Percentiles rank a stretch among this genome's conserved stretches.
phyloP scores from a whole-genome alignment of 2,888 invertebrate genomes.

The Nebria brevicollis region DNA sequence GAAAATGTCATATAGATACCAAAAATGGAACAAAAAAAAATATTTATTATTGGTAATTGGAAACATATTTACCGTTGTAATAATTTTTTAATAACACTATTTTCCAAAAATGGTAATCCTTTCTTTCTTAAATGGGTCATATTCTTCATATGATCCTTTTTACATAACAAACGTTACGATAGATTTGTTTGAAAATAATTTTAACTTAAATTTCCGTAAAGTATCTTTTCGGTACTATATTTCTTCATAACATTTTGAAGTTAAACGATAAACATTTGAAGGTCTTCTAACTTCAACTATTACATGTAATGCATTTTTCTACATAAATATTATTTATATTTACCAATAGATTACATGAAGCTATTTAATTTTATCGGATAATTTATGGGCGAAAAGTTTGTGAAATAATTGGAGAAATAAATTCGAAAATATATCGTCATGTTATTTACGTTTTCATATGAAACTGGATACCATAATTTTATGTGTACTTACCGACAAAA shows the following conservation, averaged over 20 bases:
- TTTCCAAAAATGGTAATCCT: no score
- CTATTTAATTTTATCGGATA: neutral
- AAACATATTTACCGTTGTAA: no score
- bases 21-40: neutral
- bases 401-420: conserved; percentile 1
- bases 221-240: neutral
- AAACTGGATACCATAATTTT: neutral
- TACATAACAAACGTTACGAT: neutral
- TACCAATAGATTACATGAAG: conserved; percentile 1
- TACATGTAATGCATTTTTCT: neutral
- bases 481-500: neutral
- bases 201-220: neutral
- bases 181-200: neutral
- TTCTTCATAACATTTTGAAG: neutral
- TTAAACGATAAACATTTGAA: neutral
- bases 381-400: neutral
- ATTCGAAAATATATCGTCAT: neutral
- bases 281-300: neutral
- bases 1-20: neutral
- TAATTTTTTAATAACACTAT: no score
- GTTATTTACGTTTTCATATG: neutral
- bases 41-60: no score
- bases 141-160: neutral
- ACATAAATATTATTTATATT: neutral
- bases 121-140: neutral